Evolutionary conservation across 2,113 vertebrate genomes (phyloP), one percentile per base, ranked within the genome.

Genomic region (Oreochromis tanganicae): DNA sequence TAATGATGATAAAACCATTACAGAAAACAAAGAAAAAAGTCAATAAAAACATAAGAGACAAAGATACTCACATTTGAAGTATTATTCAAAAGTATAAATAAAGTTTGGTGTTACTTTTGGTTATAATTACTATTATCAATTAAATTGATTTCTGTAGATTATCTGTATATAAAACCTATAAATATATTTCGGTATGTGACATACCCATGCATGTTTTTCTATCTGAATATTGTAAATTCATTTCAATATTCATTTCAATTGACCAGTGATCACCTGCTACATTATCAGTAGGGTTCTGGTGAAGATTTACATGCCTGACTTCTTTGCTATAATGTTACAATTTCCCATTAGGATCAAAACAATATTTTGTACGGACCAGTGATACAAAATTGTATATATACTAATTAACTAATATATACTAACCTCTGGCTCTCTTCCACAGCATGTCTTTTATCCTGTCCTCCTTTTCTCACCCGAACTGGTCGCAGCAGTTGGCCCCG

Each of bases 401-500:
- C 17, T 32, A 63, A 36, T 63, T 1, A 63, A 63, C 59, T 34
- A 63, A 11, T 11, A 11, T 36, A 7, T 36, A 19, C 16, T 63
- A 36, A 63, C 3, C 59, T 36, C 16, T 63, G 16, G 0, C 2
- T 34, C 29, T 34, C 59, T 1, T 63, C 29, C 59, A 63, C 29
- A 19, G 59, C 59, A 19, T 34, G 57, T 11, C 9, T 61, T 34
- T 1, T 61, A 61, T 61, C 16, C 59, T 61, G 59, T 61, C 29
- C 34, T 34, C 29, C 24, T 29, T 59, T 13, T 16, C 13, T 29
- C 8, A 6, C 57, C 8, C 27, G 8, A 17, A 17, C 14, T 3
- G 0, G 8, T 17, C 0, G 0, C 16, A 34, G 57, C 57, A 19
- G 57, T 0, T 34, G 29, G 29, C 57, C 29, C 29, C 57, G 0